Evolutionary conservation across 2,888 invertebrate species (phyloP), one percentile per base, ranked within the genome.

Genomic region (Dermolepida albohirtum): DNA sequence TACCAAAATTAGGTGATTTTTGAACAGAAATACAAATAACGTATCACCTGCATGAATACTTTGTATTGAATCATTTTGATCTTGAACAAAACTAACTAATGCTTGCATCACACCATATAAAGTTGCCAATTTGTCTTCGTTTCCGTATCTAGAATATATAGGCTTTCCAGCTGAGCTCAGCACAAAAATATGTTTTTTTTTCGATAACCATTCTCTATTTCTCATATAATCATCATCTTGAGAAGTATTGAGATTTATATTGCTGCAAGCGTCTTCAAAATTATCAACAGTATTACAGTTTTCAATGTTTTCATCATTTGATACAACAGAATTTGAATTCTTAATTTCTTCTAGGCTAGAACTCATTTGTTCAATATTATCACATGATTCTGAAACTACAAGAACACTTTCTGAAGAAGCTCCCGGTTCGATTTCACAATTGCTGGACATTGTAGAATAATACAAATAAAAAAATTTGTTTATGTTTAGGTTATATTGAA

Each of bases 121-220:
- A 12, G 97, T 96, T 6, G 95, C 97, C 77, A 98, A 84, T 82
- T 95, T 94, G 79, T 97, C 97, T 85, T 98, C 98, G 82, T 90
- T 93, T 5, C 96, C 96, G 84, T 95, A 92, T 90, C 94, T 89
- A 10, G 96, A 94, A 84, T 97, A 98, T 75, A 98, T 95, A 12
- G 98, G 98, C 84, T 98, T 98, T 1, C 98, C 98, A 10, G 98
- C 96, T 77, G 95, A 92, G 83, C 97, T 97, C 39, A 98, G 83
- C 75, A 98, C 93, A 81, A 98, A 98, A 34, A 98, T 89, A 84
- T 98, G 97, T 80, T 96, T 96, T 69, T 91, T 91, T 77, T 94
- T 92, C 44, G 89, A 87, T 17, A 92, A 87, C 90, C 97, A 93
- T 68, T 91, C 89, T 44, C 88, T 88, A 74, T 90, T 89, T 75